These are phyloP conservation scores for Notolepis coatsorum DNA, from an alignment of 2,797 vertebrate genomes.

Conservation along the genomic window DNA sequence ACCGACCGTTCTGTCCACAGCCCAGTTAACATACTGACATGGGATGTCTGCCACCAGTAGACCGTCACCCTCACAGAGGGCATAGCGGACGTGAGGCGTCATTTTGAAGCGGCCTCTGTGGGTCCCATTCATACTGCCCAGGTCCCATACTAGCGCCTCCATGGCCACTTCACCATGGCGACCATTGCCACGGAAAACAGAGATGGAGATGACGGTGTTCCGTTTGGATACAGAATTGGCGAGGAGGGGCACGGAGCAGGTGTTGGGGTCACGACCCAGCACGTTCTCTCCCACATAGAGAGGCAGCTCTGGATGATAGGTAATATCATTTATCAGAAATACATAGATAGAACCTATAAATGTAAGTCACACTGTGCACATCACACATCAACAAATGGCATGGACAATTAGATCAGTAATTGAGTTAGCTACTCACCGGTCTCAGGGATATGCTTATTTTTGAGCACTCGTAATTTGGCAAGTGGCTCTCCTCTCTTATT, in stretches of 20 bases:
- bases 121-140: conserved; percentile 89
- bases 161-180: conserved; percentile 18
- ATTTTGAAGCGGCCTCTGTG: conserved; percentile 83
- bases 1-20: conserved; percentile 15
- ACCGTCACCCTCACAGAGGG: conserved; percentile 81
- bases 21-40: conserved; percentile 80
- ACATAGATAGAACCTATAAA: background rate
- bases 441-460: conserved; percentile 78
- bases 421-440: conserved; percentile 66
- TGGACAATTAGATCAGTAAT: background rate
- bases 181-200: conserved; percentile 62
- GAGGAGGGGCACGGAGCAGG: conserved; percentile 79
- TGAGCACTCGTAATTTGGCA: conserved; percentile 79
- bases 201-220: conserved; percentile 85
- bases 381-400: background rate
- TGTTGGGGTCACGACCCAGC: conserved; percentile 83
- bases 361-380: background rate
- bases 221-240: conserved; percentile 87
- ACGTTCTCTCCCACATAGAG: conserved; percentile 88
- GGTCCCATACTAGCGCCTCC: conserved; percentile 86
- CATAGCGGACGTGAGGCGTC: conserved; percentile 84
- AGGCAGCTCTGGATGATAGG: conserved; percentile 79
- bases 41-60: conserved; percentile 88
- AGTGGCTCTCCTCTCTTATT: conserved; percentile 51
- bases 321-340: background rate